Conservation (phyloP, 2,113 vertebrate species). For the Circaetus cinerascens region DNA sequence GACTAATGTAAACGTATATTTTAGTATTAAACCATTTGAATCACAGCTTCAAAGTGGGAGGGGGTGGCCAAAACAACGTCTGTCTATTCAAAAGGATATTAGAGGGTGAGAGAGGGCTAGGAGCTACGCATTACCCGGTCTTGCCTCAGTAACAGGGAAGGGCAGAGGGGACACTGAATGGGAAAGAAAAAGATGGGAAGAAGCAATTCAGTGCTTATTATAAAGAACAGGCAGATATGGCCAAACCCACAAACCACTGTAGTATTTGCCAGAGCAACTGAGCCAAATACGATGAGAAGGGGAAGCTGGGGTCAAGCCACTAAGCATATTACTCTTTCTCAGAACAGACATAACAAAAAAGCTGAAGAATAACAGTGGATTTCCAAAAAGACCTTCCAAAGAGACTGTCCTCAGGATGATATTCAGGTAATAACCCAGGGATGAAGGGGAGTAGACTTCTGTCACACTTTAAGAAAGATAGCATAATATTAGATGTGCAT, state of each 20-base stretch:
- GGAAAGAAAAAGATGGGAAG: not conserved
- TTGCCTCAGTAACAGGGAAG: not conserved
- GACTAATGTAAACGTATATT: not conserved
- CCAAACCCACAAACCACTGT: not conserved
- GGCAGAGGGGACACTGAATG: not conserved
- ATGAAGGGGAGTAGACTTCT: not conserved
- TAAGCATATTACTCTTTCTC: not conserved
- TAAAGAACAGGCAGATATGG: not conserved
- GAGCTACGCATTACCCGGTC: not conserved
- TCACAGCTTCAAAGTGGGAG: not conserved
- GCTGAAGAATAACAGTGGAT: not conserved
- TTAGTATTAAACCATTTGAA: not conserved
- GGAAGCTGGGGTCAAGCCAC: slow-evolving; percentile 1
- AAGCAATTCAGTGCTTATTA: not conserved
- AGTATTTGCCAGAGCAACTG: not conserved
- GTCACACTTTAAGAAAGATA: not conserved
- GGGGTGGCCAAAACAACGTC: not conserved
- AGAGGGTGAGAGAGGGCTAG: not conserved
- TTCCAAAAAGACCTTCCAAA: not conserved
- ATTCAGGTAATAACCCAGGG: not conserved
- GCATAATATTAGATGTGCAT: not conserved
- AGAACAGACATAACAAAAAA: not conserved
- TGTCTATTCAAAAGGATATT: not conserved
- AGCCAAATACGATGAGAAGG: not conserved
- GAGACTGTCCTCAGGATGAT: not conserved